Percentiles rank a stretch among this genome's conserved stretches.
Conservation (phyloP, 2,888 invertebrate species). For the Sphaerophoria rueppellii region DNA sequence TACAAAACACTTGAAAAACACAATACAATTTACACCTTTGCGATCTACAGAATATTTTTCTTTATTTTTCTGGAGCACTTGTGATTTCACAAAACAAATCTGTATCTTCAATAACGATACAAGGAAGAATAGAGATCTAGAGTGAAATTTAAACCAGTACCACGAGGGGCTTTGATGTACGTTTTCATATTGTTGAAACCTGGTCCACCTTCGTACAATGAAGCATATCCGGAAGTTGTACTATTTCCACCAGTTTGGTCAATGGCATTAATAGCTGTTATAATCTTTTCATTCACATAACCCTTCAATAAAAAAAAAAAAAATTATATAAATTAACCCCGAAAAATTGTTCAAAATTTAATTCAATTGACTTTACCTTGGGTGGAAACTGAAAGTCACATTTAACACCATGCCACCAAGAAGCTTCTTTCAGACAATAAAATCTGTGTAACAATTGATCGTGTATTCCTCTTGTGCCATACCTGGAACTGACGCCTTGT, state of each 20-base stretch:
- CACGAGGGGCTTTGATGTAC: slow-evolving; percentile 80
- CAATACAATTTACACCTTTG: too few species aligned
- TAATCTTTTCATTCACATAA: slow-evolving; percentile 12
- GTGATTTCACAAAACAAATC: too few species aligned
- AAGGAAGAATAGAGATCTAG: slow-evolving; percentile 77
- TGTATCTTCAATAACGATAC: background rate
- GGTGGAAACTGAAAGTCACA: slow-evolving; percentile 74
- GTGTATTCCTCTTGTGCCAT: slow-evolving; percentile 69
- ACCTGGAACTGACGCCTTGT: slow-evolving; percentile 73
- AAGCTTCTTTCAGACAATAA: slow-evolving; percentile 46
- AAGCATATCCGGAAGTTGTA: slow-evolving; percentile 76
- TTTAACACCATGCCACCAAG: slow-evolving; percentile 58
- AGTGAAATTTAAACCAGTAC: slow-evolving; percentile 79
- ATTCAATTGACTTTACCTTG: slow-evolving; percentile 39
- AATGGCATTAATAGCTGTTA: slow-evolving; percentile 33
- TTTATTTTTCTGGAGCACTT: too few species aligned
- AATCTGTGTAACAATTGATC: slow-evolving; percentile 71
- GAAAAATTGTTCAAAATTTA: background rate
- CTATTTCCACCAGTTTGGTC: slow-evolving; percentile 77
- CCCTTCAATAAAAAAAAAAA: slow-evolving; percentile 23
- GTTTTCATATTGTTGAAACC: slow-evolving; percentile 77
- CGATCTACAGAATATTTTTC: too few species aligned
- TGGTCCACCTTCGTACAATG: slow-evolving; percentile 79
- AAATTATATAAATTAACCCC: background rate
- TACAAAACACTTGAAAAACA: too few species aligned